Evolutionary conservation across 2,888 invertebrate species (phyloP).

Genomic region (Erpobdella octoculata): DNA sequence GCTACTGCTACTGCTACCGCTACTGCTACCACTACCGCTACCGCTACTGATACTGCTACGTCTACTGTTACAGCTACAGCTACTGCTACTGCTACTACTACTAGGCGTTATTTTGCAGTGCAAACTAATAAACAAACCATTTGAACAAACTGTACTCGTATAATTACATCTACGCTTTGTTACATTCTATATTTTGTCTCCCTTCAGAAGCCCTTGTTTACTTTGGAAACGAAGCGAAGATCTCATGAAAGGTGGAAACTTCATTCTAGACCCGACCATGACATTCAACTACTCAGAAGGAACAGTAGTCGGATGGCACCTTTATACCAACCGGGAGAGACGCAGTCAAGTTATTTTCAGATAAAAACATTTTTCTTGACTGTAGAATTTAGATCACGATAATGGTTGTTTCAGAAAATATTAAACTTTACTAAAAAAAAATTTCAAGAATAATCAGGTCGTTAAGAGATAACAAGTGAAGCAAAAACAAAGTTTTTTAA

Average conservation of each 20-base stretch:
- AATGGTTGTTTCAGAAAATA: not conserved
- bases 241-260: slow-evolving; percentile 28
- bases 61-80: slow-evolving; percentile 4
- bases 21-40: slow-evolving; percentile 8
- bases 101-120: no score
- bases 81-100: not conserved
- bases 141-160: no score
- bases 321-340: slow-evolving; percentile 32
- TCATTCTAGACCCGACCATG: slow-evolving; percentile 30
- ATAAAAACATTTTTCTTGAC: no score
- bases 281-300: slow-evolving; percentile 18
- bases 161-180: no score
- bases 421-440: not conserved
- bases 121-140: no score
- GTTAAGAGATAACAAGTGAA: no score
- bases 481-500: no score
- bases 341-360: slow-evolving; percentile 19
- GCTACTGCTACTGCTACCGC: slow-evolving; percentile 10
- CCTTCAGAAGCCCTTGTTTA: slow-evolving; percentile 25
- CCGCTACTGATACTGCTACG: not conserved
- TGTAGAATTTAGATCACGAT: no score
- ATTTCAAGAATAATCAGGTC: no score
- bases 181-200: not conserved
- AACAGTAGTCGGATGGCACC: slow-evolving; percentile 31
- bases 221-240: slow-evolving; percentile 32